Evolutionary conservation across 2,113 vertebrate species (phyloP).

Genomic region (Castor canadensis): DNA sequence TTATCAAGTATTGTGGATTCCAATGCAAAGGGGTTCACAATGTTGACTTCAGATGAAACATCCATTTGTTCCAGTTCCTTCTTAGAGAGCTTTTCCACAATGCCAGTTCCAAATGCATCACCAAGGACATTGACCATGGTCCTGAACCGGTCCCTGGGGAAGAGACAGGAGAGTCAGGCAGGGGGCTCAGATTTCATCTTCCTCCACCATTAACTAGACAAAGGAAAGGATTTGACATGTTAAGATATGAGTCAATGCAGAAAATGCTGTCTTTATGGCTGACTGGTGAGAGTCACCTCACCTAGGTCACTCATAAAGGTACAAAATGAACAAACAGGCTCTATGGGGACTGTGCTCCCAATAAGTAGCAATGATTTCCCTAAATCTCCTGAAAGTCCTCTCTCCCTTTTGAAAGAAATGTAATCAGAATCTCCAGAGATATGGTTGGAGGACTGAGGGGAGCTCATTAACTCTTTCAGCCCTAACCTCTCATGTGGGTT

Average conservation of each 20-base stretch:
- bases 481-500: background rate
- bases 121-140: conserved; percentile 98
- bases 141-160: conserved; percentile 94
- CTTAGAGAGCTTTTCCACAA: conserved; percentile 96
- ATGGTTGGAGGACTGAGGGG: background rate
- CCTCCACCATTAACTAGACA: background rate
- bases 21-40: conserved; percentile 95
- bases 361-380: background rate
- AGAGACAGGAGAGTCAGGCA: conserved; percentile 62
- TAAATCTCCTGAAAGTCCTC: background rate
- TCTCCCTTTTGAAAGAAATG: background rate
- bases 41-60: conserved; percentile 91
- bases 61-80: conserved; percentile 94
- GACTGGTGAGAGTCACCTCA: background rate
- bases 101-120: conserved; percentile 94
- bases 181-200: background rate
- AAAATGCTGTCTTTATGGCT: background rate
- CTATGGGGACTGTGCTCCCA: background rate
- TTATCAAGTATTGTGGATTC: conserved; percentile 89
- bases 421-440: background rate
- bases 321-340: background rate
- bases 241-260: background rate
- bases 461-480: background rate
- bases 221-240: background rate
- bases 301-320: background rate